A percentile compares a stretch with the other conserved stretches of the same genome.
Conservation (phyloP, 2,797 vertebrate species). For the Thripadectes ignobilis region DNA sequence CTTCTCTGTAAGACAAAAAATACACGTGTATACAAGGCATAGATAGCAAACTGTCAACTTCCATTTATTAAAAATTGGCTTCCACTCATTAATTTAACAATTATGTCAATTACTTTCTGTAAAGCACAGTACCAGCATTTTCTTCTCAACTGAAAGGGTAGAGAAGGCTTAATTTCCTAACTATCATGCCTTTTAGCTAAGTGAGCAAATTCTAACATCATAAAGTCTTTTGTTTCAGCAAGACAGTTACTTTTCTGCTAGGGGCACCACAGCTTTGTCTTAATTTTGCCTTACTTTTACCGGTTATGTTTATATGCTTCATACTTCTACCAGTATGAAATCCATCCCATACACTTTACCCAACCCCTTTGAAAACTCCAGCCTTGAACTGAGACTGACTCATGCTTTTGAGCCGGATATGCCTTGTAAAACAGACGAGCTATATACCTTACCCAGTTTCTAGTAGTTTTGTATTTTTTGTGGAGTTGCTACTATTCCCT, state of each 20-base stretch:
- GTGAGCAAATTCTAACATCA: not conserved
- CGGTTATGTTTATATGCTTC: not conserved
- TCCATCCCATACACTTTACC: not conserved
- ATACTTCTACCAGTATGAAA: not conserved
- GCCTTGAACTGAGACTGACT: not conserved
- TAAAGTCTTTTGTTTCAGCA: not conserved
- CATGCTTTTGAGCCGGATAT: not conserved
- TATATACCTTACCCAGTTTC: not conserved
- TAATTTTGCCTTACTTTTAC: not conserved
- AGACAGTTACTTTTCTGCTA: not conserved
- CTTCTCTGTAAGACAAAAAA: not conserved
- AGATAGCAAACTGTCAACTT: not conserved
- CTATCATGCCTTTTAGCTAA: not conserved
- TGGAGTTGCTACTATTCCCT: not conserved
- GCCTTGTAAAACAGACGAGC: not conserved
- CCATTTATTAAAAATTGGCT: not conserved
- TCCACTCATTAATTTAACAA: not conserved
- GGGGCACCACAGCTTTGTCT: accelerated
- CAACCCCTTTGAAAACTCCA: not conserved
- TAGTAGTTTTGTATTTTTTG: not conserved
- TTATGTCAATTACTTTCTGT: not conserved
- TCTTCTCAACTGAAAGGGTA: not conserved
- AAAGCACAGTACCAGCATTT: not conserved
- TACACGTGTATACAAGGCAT: not conserved
- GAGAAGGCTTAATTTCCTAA: not conserved